Evolutionary conservation across 2,113 vertebrate genomes (phyloP).

Genomic region (Hypanus sabinus): DNA sequence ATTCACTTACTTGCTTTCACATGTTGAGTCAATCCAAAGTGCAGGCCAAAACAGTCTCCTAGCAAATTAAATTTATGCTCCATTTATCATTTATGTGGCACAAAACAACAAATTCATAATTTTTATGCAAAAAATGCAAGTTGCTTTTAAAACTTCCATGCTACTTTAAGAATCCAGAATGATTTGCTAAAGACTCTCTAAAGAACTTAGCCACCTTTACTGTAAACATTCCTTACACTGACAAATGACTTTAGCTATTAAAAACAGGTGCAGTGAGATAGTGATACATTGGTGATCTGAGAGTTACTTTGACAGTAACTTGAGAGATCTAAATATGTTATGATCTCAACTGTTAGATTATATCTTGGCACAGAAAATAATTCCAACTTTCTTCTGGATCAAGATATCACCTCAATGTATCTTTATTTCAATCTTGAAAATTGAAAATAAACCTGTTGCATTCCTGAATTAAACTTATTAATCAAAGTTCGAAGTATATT

Average conservation of each 20-base stretch:
- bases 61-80: not conserved
- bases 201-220: not conserved
- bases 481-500: too few relatives aligned
- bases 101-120: not conserved
- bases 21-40: conserved; percentile 44
- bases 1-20: conserved; percentile 40
- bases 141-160: not conserved
- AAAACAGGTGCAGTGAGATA: not conserved
- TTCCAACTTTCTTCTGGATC: not conserved
- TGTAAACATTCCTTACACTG: not conserved
- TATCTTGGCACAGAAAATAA: not conserved
- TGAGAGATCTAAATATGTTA: not conserved
- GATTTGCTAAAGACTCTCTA: not conserved
- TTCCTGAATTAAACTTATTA: not conserved
- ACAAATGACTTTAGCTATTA: conserved; percentile 8
- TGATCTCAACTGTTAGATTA: not conserved
- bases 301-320: not conserved
- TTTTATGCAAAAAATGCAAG: not conserved
- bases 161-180: not conserved
- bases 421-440: not conserved
- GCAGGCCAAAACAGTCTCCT: conserved; percentile 45
- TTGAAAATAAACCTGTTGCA: not conserved
- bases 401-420: not conserved
- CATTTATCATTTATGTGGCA: not conserved
- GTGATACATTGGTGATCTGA: not conserved